Conservation (phyloP, 2,888 invertebrate genomes). For the Trichacis sp. region DNA sequence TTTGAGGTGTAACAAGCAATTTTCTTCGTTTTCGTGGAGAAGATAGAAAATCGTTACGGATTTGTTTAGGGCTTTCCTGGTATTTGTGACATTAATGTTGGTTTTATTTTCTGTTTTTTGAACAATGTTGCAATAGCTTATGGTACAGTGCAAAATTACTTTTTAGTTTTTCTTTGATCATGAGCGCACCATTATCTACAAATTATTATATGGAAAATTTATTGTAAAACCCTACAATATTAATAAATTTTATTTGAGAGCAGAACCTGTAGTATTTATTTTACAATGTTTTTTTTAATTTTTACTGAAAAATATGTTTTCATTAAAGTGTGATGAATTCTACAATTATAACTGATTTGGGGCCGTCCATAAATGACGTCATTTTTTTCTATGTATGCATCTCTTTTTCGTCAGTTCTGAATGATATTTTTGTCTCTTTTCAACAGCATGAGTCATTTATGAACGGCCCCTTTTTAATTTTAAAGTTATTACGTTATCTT, state of each 20-base stretch:
- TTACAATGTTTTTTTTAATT: too few species aligned
- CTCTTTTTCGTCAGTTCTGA: too few species aligned
- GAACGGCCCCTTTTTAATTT: too few species aligned
- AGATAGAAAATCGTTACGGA: not conserved
- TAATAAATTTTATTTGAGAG: slow-evolving; percentile 63
- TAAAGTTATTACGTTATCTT: too few species aligned
- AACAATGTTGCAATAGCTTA: slow-evolving; percentile 23
- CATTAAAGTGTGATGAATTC: too few species aligned
- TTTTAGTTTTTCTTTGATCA: slow-evolving; percentile 41
- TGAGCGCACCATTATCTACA: slow-evolving; percentile 60
- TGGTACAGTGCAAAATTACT: slow-evolving; percentile 44
- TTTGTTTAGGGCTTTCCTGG: not conserved
- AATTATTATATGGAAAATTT: slow-evolving; percentile 56
- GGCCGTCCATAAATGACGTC: too few species aligned
- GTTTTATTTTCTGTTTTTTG: slow-evolving; percentile 42
- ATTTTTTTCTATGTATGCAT: too few species aligned
- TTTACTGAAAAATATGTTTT: too few species aligned
- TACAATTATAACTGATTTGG: too few species aligned
- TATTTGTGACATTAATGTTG: slow-evolving; percentile 13
- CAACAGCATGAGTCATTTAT: too few species aligned
- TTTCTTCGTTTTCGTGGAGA: not conserved
- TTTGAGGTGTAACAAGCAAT: slow-evolving; percentile 1
- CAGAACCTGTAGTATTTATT: too few species aligned
- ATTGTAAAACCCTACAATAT: slow-evolving; percentile 60
- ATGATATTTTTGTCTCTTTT: too few species aligned